Percentiles rank a stretch among this genome's conserved stretches.
These are phyloP conservation scores for Nebria salina DNA, from an alignment of 2,888 invertebrate species.

Conservation along the genomic window DNA sequence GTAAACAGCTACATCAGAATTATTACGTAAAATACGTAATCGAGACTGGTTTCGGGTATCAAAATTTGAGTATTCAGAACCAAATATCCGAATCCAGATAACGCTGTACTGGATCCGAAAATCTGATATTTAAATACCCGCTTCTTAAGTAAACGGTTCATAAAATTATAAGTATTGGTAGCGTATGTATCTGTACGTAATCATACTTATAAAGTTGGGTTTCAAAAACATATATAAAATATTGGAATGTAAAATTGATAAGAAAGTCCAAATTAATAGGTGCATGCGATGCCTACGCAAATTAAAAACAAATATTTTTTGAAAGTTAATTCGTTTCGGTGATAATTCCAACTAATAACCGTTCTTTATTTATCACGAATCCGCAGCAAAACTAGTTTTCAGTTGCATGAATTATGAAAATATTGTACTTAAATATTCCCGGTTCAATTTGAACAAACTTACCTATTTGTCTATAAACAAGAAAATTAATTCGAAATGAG, in stretches of 20 bases:
- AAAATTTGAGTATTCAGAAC: too few relatives aligned
- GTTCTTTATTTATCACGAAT: conserved; percentile 10
- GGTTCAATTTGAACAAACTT: conserved; percentile 14
- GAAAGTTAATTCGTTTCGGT: not conserved
- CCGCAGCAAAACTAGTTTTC: conserved; percentile 15
- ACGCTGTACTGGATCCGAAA: too few relatives aligned
- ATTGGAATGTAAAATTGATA: not conserved
- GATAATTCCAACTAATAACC: conserved; percentile 12
- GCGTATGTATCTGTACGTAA: too few relatives aligned
- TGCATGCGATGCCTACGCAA: not conserved
- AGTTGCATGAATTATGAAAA: conserved; percentile 21
- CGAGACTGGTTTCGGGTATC: too few relatives aligned
- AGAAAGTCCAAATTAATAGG: not conserved
- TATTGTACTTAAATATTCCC: conserved; percentile 15
- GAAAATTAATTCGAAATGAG: not conserved
- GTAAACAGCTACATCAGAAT: too few relatives aligned
- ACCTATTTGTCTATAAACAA: not conserved
- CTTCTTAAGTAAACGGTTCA: too few relatives aligned
- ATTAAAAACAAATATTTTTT: not conserved
- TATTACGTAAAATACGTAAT: too few relatives aligned
- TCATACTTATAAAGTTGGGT: too few relatives aligned
- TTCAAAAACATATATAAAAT: not conserved
- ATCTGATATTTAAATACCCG: too few relatives aligned
- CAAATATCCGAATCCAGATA: too few relatives aligned
- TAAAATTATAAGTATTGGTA: too few relatives aligned